Base-by-base conservation (phyloP, 2,113 vertebrate species). In the Barbus barbus region DNA sequence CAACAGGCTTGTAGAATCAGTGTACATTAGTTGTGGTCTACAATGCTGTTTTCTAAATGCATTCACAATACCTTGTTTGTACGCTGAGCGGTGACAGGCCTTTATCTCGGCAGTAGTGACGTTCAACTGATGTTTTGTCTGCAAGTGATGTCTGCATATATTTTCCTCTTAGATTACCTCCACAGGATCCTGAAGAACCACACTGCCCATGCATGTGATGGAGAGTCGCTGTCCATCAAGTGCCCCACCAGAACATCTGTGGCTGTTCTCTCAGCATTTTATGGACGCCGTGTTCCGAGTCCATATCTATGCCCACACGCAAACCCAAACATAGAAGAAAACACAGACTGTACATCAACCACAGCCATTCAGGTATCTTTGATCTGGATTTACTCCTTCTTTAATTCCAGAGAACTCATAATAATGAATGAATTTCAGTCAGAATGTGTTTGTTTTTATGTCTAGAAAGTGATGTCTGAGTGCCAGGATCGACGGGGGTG, bases 151-250 rank as follows among this genome's bases (percentile, higher is more conserved):
- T 41, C 38, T 38, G 73, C 46, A 22, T 7, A 22, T n/a, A 18
- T 16, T 41, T 41, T 16, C 72, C 74, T 4, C n/a, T 33, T 65
- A 97, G 96, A 92, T 1, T 97, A 96, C 82, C 93, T 97, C 44
- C 93, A 95, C 84, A 95, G 92, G 73, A 94, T 97, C 85, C 89
- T 97, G 91, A 95, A 91, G 91, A 97, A 97, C 91, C 96, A 97
- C 90, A 97, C 96, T 0, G 73, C 90, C 77, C 96, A 97, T 48
- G 96, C 95, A 0, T 97, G 96, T 0, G 95, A 97, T 7, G 95
- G 96, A 44, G 94, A 95, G 65, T 93, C 89, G 0, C 92, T 97
- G 41, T 85, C 92, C 75, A 93, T 97, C 26, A 12, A 93, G 72
- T 97, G 96, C 85, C 96, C 96, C 18, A 91, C 82, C 79, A 95